Percentiles rank a stretch among this genome's conserved stretches.
Conservation (phyloP, 2,888 invertebrate species). For the Pristionchus exspectatus region DNA sequence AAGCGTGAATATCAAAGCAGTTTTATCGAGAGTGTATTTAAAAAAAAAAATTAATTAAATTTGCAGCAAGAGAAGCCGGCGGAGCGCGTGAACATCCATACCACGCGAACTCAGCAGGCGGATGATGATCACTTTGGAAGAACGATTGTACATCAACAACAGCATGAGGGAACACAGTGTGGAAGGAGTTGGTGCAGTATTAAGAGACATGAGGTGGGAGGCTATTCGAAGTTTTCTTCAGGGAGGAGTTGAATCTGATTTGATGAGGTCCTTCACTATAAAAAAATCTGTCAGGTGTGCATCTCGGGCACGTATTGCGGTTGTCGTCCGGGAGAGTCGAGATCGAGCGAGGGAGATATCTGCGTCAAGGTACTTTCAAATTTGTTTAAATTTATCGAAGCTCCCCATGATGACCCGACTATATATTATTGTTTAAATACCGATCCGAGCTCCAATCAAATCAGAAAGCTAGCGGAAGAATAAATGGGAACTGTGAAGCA, state of each 20-base stretch:
- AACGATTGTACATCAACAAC: not conserved
- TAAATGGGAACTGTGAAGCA: too few relatives aligned
- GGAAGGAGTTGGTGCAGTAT: slow-evolving; percentile 6
- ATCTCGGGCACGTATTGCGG: slow-evolving; percentile 76
- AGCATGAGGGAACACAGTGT: slow-evolving; percentile 5
- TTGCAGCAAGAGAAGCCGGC: slow-evolving; percentile 37
- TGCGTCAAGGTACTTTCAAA: slow-evolving; percentile 46
- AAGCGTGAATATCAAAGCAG: not conserved
- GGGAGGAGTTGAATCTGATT: not conserved
- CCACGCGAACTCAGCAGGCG: slow-evolving; percentile 10
- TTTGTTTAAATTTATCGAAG: too few relatives aligned
- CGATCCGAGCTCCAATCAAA: too few relatives aligned
- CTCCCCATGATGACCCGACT: too few relatives aligned
- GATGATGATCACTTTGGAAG: not conserved
- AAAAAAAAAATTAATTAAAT: not conserved
- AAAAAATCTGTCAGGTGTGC: slow-evolving; percentile 70
- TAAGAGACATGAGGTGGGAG: not conserved
- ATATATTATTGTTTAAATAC: too few relatives aligned
- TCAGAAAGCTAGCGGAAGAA: too few relatives aligned
- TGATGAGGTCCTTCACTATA: not conserved
- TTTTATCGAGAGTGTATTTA: not conserved
- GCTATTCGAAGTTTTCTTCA: too few relatives aligned
- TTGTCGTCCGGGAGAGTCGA: slow-evolving; percentile 76
- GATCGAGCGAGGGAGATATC: slow-evolving; percentile 63
- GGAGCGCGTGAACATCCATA: not conserved